Percentiles rank a stretch among this genome's conserved stretches.
Evolutionary conservation across 2,113 vertebrate genomes (phyloP).

Genomic region (Excalfactoria chinensis): DNA sequence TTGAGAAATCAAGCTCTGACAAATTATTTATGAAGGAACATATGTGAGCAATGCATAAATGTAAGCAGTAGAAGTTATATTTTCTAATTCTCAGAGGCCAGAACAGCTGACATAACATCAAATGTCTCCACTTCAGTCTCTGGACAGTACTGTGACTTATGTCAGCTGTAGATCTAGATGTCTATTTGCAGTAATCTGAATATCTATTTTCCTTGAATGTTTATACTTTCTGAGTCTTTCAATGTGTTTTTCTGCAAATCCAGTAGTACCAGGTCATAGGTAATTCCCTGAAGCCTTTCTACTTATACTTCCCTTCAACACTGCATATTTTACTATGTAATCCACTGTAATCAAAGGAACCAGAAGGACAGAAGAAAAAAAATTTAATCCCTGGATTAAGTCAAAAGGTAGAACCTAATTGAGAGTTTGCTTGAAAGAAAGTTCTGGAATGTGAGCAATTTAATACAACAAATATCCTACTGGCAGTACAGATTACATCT

Average conservation of each 20-base stretch:
- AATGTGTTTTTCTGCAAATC: background rate
- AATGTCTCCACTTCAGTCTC: background rate
- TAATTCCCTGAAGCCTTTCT: background rate
- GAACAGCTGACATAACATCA: background rate
- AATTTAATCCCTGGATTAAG: background rate
- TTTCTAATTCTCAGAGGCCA: background rate
- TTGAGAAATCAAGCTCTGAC: background rate
- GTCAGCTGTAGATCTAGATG: background rate
- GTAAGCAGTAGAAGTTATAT: background rate
- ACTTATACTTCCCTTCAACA: background rate
- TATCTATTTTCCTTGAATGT: background rate
- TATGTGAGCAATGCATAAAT: background rate
- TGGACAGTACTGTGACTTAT: background rate
- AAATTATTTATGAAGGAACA: background rate
- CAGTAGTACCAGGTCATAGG: background rate
- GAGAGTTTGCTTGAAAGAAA: background rate
- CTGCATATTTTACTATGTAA: background rate
- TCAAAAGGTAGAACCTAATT: background rate
- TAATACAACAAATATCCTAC: background rate
- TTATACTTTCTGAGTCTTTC: background rate
- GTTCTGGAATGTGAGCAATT: background rate
- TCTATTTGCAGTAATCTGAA: background rate
- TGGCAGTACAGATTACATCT: background rate
- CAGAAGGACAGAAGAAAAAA: background rate
- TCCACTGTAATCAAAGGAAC: background rate